A percentile compares a stretch with the other conserved stretches of the same genome.
Evolutionary conservation across 2,113 vertebrate species (phyloP).

Genomic region (Falcunculus frontatus): DNA sequence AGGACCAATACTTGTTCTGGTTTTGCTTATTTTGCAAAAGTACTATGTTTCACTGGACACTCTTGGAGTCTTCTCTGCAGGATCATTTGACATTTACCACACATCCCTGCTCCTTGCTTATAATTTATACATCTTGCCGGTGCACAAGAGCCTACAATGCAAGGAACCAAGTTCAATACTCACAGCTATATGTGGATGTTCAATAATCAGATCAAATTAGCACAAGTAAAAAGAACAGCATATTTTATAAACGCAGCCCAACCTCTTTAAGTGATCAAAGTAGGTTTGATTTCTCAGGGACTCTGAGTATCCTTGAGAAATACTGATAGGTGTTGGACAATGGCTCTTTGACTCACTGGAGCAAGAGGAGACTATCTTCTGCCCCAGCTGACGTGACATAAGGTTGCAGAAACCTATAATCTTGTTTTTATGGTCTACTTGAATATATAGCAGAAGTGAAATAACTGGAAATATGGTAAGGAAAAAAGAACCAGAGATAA

Average conservation of each 20-base stretch:
- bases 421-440: background rate
- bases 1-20: background rate
- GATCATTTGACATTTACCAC: background rate
- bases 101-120: background rate
- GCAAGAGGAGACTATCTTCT: background rate
- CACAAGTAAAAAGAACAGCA: background rate
- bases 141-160: background rate
- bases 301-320: background rate
- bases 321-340: background rate
- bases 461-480: background rate
- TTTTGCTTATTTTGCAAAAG: background rate
- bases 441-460: background rate
- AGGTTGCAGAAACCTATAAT: background rate
- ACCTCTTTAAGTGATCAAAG: background rate
- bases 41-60: background rate
- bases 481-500: background rate
- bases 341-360: background rate
- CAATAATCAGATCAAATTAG: background rate
- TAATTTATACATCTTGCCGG: background rate
- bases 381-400: rapidly evolving
- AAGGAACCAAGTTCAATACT: background rate
- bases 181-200: background rate
- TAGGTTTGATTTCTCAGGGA: background rate
- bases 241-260: background rate
- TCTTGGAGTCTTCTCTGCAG: background rate